Percentiles rank a stretch among this genome's conserved stretches.
Conservation (phyloP, 2,113 vertebrate genomes). For the Trachemys scripta region DNA sequence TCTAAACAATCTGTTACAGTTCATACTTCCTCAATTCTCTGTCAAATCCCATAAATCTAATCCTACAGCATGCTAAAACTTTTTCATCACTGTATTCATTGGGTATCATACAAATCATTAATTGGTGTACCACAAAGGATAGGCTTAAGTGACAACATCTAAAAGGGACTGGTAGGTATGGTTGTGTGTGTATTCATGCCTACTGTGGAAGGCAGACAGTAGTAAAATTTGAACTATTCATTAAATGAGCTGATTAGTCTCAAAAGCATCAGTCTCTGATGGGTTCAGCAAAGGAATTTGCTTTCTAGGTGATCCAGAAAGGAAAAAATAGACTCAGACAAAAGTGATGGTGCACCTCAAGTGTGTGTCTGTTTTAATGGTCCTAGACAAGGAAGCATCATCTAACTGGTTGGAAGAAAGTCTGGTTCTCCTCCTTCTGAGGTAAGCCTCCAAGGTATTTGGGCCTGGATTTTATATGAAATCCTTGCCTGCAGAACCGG, state of each 20-base stretch:
- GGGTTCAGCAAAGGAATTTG: background rate
- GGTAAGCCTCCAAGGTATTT: background rate
- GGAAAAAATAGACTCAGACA: background rate
- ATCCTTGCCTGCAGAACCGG: background rate
- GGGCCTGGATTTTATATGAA: background rate
- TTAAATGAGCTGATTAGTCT: background rate
- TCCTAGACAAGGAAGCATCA: background rate
- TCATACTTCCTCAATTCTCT: background rate
- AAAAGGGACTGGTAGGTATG: background rate
- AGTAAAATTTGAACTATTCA: background rate
- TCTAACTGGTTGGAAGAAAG: background rate
- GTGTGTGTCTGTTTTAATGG: background rate
- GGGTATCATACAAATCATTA: background rate
- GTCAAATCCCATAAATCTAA: background rate
- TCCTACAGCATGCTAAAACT: background rate
- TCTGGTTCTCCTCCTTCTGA: background rate
- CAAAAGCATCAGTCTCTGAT: background rate
- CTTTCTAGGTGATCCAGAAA: background rate
- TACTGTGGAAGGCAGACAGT: background rate
- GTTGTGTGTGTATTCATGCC: background rate
- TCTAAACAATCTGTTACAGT: background rate
- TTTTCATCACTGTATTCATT: background rate
- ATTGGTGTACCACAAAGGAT: background rate
- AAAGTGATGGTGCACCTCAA: background rate
- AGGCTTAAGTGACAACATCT: background rate